Evolutionary conservation across 2,113 vertebrate species (phyloP), one percentile per base, ranked within the genome.

Genomic region (Seriola quinqueradiata): DNA sequence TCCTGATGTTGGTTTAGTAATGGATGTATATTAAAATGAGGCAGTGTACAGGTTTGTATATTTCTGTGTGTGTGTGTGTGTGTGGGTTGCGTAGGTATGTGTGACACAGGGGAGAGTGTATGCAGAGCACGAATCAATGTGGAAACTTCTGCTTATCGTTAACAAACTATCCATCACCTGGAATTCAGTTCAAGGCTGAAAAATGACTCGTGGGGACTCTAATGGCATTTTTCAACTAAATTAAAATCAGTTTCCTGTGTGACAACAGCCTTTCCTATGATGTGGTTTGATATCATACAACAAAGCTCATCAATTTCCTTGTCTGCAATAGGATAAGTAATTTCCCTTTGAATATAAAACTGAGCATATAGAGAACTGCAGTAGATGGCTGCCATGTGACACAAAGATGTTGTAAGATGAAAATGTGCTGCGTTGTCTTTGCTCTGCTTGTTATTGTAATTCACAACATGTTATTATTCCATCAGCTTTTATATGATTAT

Each of bases 1-100:
- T 14, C 19, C 23, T 11, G 79, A 60, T 84, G 61, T 77, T 87
- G 83, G 81, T 88, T 89, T 88, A 87, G 88, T 92, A 83, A 91
- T 82, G 60, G 75, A 87, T 84, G 60, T 74, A 60, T 67, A 79
- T 81, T 34, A 17, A 81, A 81, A 83, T 44, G 60, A 76, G 71
- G 57, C 46, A 28, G 19, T 32, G 48, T 10, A n/a, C 21, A 23
- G 21, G 28, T 11, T 28, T 68, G 61, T 70, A 66, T 57, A 2
- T 25, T 21, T 46, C 1, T 69, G 25, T 25, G 2, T 60, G 32
- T 36, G 34, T 44, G 21, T 6, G 28, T 28, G 28, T 28, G 44
- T 28, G 52, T 60, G 40, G 8, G 40, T 17, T 16, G 60, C 3
- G 34, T 44, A 42, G 58, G n/a, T 52, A n/a, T 70, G 44, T 75